These are phyloP conservation scores for Bubo scandiacus DNA, from an alignment of 2,113 vertebrate genomes.

Conservation along the genomic window DNA sequence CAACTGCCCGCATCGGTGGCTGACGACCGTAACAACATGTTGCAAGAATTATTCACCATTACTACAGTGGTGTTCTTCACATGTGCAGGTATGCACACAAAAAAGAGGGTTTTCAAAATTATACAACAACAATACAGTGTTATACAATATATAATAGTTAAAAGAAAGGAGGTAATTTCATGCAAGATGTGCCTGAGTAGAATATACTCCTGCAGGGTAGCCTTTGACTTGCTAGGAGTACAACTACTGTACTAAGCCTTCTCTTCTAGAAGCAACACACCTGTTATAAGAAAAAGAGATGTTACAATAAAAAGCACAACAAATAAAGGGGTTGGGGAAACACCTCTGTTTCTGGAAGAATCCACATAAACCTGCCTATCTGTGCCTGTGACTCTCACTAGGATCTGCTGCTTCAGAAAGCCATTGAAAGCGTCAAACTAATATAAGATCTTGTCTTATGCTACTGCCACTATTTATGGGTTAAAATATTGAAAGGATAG, in stretches of 20 bases:
- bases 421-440: neutral
- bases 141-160: neutral
- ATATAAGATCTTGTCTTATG: neutral
- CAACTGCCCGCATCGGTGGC: constrained; percentile 4
- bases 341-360: neutral
- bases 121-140: neutral
- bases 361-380: neutral
- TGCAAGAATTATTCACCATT: neutral
- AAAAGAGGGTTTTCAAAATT: neutral
- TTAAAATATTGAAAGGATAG: neutral
- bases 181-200: neutral
- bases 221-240: neutral
- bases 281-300: neutral
- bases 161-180: neutral
- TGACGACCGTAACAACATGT: neutral
- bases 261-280: neutral
- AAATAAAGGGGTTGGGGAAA: neutral
- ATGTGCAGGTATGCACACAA: neutral
- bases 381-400: neutral
- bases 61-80: neutral
- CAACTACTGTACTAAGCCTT: neutral
- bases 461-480: neutral
- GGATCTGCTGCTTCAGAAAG: neutral
- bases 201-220: neutral
- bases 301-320: neutral